phyloP scores from a whole-genome alignment of 2,113 vertebrate species.

The Ageneiosus marmoratus region DNA sequence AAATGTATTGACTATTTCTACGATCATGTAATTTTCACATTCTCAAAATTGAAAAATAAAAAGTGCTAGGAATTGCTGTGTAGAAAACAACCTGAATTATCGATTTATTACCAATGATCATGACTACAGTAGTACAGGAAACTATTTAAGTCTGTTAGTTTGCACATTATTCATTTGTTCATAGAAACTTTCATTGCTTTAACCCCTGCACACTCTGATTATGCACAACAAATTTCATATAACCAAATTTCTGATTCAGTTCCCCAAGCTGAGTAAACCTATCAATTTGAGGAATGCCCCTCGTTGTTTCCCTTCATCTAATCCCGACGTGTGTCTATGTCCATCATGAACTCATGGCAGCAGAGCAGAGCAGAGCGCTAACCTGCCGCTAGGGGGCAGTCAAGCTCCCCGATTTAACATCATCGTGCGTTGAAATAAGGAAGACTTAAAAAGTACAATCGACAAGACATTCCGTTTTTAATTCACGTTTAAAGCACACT shows the following conservation, averaged over 20 bases:
- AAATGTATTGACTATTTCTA: neutral
- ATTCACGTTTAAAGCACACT: conserved; percentile 37
- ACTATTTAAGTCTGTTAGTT: neutral
- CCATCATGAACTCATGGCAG: neutral
- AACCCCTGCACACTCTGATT: neutral
- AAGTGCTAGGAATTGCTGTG: neutral
- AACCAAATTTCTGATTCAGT: neutral
- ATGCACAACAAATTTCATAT: neutral
- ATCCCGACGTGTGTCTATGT: neutral
- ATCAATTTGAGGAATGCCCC: neutral
- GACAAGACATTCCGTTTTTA: conserved; percentile 25
- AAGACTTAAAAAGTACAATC: neutral
- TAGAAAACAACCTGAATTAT: neutral
- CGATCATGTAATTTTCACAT: neutral
- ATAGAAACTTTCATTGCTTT: neutral
- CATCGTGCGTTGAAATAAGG: conserved; percentile 4
- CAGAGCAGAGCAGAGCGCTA: neutral
- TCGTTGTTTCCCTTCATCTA: neutral
- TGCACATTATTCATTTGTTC: neutral
- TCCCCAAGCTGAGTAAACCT: neutral
- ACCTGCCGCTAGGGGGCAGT: conserved; percentile 14
- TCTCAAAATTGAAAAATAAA: neutral
- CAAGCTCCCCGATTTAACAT: neutral
- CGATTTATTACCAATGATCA: neutral
- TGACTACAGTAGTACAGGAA: neutral